Percentiles rank a stretch among this genome's conserved stretches.
Conservation (phyloP, 2,113 vertebrate genomes). For the Lipophrys pholis region DNA sequence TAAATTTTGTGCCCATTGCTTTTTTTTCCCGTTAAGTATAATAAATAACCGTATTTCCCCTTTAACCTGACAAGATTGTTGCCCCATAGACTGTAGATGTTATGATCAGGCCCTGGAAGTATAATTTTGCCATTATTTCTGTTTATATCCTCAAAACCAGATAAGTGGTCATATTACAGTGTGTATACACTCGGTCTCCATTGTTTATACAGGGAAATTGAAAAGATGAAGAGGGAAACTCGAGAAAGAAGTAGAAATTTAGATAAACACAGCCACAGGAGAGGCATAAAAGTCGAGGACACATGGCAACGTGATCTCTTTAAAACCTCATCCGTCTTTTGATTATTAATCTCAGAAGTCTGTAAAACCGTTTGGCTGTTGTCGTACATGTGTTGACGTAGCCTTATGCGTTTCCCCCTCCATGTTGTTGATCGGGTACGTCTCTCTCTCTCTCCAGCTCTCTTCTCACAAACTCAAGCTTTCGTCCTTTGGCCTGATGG, state of each 20-base stretch:
- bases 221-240: slow-evolving; percentile 4
- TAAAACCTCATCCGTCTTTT: slow-evolving; percentile 15
- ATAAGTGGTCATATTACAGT: slow-evolving; percentile 1
- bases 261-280: slow-evolving; percentile 13
- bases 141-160: not conserved
- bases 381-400: not conserved
- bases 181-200: not conserved
- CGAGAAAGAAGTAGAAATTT: not conserved
- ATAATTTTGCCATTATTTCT: not conserved
- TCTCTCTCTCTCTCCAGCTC: slow-evolving; percentile 17
- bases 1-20: not conserved
- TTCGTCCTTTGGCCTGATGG: slow-evolving; percentile 43
- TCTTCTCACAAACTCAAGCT: slow-evolving; percentile 42
- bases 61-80: not conserved
- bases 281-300: not conserved
- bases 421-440: slow-evolving; percentile 26
- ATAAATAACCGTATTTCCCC: not conserved
- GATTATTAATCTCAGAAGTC: slow-evolving; percentile 6
- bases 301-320: not conserved
- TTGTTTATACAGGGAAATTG: not conserved
- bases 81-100: not conserved
- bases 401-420: slow-evolving; percentile 6
- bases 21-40: not conserved
- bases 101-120: not conserved
- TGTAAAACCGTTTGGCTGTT: slow-evolving; percentile 9